These are phyloP conservation scores for Sialis fuliginosa DNA, from an alignment of 2,888 invertebrate genomes.

Conservation along the genomic window DNA sequence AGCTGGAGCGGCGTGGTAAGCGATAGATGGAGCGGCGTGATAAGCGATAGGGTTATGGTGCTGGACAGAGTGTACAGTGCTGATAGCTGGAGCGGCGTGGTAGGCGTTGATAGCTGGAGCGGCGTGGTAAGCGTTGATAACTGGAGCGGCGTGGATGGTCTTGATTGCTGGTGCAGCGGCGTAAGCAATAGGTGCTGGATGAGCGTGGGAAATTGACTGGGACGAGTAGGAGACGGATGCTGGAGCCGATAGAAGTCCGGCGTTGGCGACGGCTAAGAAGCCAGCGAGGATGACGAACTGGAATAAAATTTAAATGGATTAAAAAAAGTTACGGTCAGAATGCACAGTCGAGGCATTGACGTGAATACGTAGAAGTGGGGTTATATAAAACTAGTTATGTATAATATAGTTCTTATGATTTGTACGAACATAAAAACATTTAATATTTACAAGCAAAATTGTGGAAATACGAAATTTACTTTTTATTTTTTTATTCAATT, in stretches of 20 bases:
- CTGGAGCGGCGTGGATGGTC: constrained; percentile 1
- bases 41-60: constrained; percentile 2
- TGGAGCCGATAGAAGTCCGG: constrained; percentile 31
- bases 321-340: no score
- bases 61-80: constrained; percentile 4
- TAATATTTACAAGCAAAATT: no score
- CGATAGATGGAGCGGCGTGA: constrained; percentile 17
- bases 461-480: no score
- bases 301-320: background rate
- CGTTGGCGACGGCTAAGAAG: constrained; percentile 36
- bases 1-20: constrained; percentile 12
- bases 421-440: no score
- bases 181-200: background rate
- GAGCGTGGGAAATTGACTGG: background rate
- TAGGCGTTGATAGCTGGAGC: constrained; percentile 3
- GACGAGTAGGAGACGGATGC: constrained; percentile 34
- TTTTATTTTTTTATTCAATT: no score
- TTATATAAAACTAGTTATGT: no score
- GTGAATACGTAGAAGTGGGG: no score
- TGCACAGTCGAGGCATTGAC: no score
- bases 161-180: constrained; percentile 6
- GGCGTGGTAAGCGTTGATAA: constrained; percentile 13
- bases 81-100: constrained; percentile 7
- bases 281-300: constrained; percentile 35
- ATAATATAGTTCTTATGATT: no score